Conservation (phyloP, 2,888 invertebrate species). For the Aphodius sticticus region DNA sequence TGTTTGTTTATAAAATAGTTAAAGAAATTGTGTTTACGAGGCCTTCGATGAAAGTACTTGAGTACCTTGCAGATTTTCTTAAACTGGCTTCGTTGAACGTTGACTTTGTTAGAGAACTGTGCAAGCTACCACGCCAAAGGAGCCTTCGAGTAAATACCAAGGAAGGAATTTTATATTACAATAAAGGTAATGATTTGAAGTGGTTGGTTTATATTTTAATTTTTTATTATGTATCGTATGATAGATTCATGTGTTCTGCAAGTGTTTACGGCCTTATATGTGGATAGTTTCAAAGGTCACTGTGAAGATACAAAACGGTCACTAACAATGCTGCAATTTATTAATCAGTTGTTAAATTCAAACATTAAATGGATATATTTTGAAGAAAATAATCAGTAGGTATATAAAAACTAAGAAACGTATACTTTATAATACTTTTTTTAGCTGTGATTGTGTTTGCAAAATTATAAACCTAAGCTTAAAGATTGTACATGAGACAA, state of each 20-base stretch:
- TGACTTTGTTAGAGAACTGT: conserved; percentile 46
- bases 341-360: conserved; percentile 47
- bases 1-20: conserved; percentile 27
- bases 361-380: conserved; percentile 44
- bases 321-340: conserved; percentile 47
- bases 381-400: conserved; percentile 40
- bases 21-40: conserved; percentile 38
- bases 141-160: conserved; percentile 38
- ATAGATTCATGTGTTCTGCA: conserved; percentile 51
- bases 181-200: conserved; percentile 44
- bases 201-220: conserved; percentile 7
- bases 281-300: conserved; percentile 41
- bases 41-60: conserved; percentile 32
- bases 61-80: conserved; percentile 38
- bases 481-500: conserved; percentile 33
- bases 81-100: conserved; percentile 39
- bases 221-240: conserved; percentile 36
- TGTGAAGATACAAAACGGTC: conserved; percentile 41
- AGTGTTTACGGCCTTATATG: conserved; percentile 47
- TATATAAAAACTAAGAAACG: not conserved
- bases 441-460: conserved; percentile 52
- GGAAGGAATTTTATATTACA: conserved; percentile 45
- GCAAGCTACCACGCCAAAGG: conserved; percentile 38
- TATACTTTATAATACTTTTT: not conserved
- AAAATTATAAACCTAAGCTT: conserved; percentile 37